Conservation (phyloP, 2,797 vertebrate species). For the Anas flavirostris region DNA sequence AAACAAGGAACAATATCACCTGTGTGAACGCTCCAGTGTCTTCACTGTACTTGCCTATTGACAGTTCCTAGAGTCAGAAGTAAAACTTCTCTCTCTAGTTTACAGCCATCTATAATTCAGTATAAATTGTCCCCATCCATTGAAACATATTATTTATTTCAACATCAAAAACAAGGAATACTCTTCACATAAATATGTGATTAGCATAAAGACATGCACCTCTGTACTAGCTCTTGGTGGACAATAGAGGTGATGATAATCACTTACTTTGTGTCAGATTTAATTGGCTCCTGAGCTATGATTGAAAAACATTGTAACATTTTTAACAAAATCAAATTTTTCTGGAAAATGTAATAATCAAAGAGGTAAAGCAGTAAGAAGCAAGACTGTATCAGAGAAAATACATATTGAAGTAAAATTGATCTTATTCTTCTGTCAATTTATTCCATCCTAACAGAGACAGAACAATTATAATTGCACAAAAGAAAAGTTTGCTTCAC, state of each 20-base stretch:
- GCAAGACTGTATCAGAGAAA: not conserved
- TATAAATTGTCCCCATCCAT: not conserved
- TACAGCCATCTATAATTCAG: not conserved
- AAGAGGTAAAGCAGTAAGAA: not conserved
- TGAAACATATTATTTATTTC: not conserved
- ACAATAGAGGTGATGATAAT: rapidly evolving
- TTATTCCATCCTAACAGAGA: not conserved
- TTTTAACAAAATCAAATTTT: not conserved
- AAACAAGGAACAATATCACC: not conserved
- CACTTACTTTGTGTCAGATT: not conserved
- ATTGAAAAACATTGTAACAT: not conserved
- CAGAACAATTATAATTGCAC: not conserved
- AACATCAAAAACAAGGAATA: not conserved
- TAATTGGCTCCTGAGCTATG: not conserved
- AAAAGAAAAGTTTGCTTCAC: not conserved
- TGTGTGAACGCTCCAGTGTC: not conserved
- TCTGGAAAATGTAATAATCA: not conserved
- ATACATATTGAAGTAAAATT: not conserved
- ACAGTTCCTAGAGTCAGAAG: not conserved
- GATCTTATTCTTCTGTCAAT: not conserved
- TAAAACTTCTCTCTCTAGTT: not conserved
- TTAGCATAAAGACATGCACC: not conserved
- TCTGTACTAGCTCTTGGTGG: not conserved
- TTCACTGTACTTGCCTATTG: not conserved
- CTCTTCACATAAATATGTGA: not conserved